Evolutionary conservation across 2,113 vertebrate genomes (phyloP), one percentile per base, ranked within the genome.

Genomic region (Scophthalmus maximus): DNA sequence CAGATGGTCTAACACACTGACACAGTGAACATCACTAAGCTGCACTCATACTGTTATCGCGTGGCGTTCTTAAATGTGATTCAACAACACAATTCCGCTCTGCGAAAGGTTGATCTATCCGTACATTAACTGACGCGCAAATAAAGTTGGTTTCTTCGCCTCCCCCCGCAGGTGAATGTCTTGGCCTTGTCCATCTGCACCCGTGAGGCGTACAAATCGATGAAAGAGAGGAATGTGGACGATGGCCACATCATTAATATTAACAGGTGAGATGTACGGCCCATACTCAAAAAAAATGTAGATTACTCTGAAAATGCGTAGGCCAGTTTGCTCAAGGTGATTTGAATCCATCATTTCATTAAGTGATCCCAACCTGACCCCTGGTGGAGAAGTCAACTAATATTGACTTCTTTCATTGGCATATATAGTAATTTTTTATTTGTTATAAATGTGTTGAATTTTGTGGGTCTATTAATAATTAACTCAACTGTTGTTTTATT

Each of bases 241-340:
- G 97, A 99, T 0, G 97, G 97, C 17, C 97, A 99, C 73, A 97
- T 98, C 62, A 98, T 99, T 86, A 98, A 99, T 84, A 98, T 99
- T 86, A 98, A 96, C 92, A 97, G 97, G 97, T 99, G 78, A 18
- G 20, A 12, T 23, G 17, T 18, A 15, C 2, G 27, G 55, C 20
- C 26, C 18, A 1, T 20, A 11, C 32, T 23, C 20, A 5, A 30
- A 29, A 51, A 30, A 44, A 69, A 57, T 44, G 9, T 32, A 53
- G 25, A 62, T 56, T 34, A 1, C 38, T 65, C 25, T 50, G 30
- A 25, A 26, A 56, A 30, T 46, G 60, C 38, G 17, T 78, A 2
- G 1, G 38, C 23, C 26, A 23, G 18, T 68, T 71, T 72, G 59
- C 65, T 67, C 22, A 64, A 32, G 32, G 65, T 11, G 14, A 38